Conservation (phyloP, 2,113 vertebrate genomes). For the Nycticorax nycticorax region DNA sequence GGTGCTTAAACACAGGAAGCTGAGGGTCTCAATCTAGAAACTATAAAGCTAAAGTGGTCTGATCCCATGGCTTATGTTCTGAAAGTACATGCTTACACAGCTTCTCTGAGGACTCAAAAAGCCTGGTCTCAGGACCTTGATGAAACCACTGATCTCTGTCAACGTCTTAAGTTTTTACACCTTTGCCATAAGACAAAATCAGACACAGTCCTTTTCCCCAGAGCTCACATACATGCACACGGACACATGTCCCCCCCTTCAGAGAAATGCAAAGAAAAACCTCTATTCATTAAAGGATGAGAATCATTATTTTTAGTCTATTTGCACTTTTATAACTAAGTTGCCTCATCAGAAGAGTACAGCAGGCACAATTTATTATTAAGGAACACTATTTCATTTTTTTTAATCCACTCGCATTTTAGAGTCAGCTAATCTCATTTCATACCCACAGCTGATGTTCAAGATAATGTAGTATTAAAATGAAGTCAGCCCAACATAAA, state of each 20-base stretch:
- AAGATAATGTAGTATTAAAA: constrained; percentile 20
- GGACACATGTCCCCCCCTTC: neutral
- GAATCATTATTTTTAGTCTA: neutral
- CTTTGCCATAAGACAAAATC: neutral
- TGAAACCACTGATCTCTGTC: neutral
- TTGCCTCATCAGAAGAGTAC: neutral
- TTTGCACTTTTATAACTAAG: neutral
- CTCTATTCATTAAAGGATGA: neutral
- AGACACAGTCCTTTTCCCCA: neutral
- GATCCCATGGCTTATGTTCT: neutral
- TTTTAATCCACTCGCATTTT: constrained; percentile 8
- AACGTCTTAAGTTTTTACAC: neutral
- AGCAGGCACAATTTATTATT: constrained; percentile 4
- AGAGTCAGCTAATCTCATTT: constrained; percentile 17
- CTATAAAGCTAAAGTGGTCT: neutral
- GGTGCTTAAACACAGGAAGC: neutral
- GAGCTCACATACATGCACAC: neutral
- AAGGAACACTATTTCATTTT: neutral
- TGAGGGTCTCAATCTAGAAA: neutral
- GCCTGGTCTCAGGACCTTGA: neutral
- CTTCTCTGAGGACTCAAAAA: neutral
- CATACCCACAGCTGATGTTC: neutral
- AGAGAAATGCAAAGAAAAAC: neutral
- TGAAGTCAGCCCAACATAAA: neutral
- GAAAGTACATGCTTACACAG: neutral